Percentiles rank a stretch among this genome's conserved stretches.
These are phyloP conservation scores for Gobio occitaniae DNA, from an alignment of 2,797 vertebrate genomes.

Conservation along the genomic window DNA sequence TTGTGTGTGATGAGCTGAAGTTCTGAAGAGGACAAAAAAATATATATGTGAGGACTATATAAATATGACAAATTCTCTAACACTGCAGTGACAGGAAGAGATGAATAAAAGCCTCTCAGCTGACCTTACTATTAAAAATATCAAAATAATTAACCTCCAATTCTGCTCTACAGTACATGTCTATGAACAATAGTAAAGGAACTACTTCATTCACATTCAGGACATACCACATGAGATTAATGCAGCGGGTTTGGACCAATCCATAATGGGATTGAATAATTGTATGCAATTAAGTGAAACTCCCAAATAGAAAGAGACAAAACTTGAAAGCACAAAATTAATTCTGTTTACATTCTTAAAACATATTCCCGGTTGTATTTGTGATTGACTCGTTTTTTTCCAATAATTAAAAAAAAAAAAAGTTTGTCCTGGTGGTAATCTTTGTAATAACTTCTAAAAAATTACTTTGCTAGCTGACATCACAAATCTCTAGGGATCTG, in stretches of 20 bases:
- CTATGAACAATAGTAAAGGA: background rate
- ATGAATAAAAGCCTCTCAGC: background rate
- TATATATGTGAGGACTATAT: background rate
- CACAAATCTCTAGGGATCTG: background rate
- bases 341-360: background rate
- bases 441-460: background rate
- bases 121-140: background rate
- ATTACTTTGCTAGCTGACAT: background rate
- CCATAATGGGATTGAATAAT: background rate
- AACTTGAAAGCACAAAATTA: background rate
- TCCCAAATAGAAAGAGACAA: background rate
- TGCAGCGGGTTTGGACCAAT: background rate
- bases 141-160: background rate
- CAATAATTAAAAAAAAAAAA: background rate
- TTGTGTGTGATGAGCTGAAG: conserved; percentile 21
- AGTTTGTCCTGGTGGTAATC: background rate
- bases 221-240: background rate
- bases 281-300: background rate
- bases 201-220: background rate
- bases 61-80: background rate
- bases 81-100: background rate
- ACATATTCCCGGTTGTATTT: background rate
- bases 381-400: background rate
- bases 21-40: conserved; percentile 27
- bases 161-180: background rate